phyloP scores from a whole-genome alignment of 2,888 invertebrate species.

The Stictocephala bisonia region DNA sequence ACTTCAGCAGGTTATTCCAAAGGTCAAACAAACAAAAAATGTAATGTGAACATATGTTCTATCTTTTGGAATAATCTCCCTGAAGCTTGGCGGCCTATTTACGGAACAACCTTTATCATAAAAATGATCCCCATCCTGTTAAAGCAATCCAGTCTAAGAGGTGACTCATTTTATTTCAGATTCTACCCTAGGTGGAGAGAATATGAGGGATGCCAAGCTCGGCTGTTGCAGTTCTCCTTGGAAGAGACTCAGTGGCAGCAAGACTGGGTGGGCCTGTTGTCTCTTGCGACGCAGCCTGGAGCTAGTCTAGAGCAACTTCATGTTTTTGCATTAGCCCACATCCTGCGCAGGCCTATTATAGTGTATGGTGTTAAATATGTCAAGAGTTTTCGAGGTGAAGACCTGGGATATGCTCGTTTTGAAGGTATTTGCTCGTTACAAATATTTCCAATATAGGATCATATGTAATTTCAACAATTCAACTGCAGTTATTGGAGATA shows the following conservation, averaged over 20 bases:
- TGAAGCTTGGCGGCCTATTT: too few relatives aligned
- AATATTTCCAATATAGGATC: too few relatives aligned
- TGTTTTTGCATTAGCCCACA: slow-evolving; percentile 95
- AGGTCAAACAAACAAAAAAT: too few relatives aligned
- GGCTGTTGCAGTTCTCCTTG: slow-evolving; percentile 83
- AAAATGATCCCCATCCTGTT: too few relatives aligned
- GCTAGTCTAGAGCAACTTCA: slow-evolving; percentile 90
- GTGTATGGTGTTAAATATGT: slow-evolving; percentile 97
- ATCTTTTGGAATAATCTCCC: too few relatives aligned
- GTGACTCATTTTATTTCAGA: slow-evolving; percentile 66
- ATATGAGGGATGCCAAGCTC: slow-evolving; percentile 85
- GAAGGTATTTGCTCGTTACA: too few relatives aligned
- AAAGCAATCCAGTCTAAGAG: too few relatives aligned
- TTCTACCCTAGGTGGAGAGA: slow-evolving; percentile 92
- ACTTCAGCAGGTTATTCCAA: too few relatives aligned
- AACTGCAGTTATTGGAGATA: too few relatives aligned
- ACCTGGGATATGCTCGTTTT: slow-evolving; percentile 93
- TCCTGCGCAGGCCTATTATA: slow-evolving; percentile 91
- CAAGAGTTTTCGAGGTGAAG: slow-evolving; percentile 95
- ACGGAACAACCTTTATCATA: too few relatives aligned
- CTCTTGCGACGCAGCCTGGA: slow-evolving; percentile 91
- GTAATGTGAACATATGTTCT: too few relatives aligned
- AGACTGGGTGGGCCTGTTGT: slow-evolving; percentile 89
- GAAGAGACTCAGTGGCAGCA: slow-evolving; percentile 94
- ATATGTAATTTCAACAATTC: too few relatives aligned